These are phyloP conservation scores for Antechinus stuartii DNA, from an alignment of 2,113 vertebrate genomes.

Conservation along the genomic window DNA sequence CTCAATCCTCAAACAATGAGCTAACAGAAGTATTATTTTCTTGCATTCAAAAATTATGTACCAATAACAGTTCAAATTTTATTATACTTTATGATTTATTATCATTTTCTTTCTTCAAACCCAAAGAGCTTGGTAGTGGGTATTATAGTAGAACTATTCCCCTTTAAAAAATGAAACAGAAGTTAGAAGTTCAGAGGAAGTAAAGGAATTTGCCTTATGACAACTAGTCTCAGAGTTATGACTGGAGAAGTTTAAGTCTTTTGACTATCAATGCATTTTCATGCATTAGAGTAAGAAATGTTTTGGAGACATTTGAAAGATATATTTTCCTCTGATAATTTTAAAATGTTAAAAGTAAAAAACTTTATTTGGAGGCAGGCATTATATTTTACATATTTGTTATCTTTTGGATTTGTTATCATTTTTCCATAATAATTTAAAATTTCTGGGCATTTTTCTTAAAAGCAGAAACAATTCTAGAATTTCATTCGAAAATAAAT, in stretches of 20 bases:
- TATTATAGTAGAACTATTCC: not conserved
- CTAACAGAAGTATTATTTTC: not conserved
- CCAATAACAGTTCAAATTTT: not conserved
- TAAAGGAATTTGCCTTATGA: not conserved
- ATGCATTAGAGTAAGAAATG: not conserved
- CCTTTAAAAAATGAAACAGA: not conserved
- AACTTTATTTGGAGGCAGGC: not conserved
- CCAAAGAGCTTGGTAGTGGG: not conserved
- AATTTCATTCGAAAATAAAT: constrained; percentile 16
- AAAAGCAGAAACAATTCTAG: not conserved
- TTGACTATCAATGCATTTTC: not conserved
- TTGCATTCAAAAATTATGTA: not conserved
- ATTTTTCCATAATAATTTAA: constrained; percentile 24
- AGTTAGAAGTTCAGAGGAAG: not conserved
- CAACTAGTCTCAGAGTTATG: not conserved
- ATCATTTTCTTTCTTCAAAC: not conserved
- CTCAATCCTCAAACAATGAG: not conserved
- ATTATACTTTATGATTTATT: not conserved
- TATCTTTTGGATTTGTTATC: not conserved
- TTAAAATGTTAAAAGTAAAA: not conserved
- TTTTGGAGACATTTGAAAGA: not conserved
- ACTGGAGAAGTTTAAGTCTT: not conserved
- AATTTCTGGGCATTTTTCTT: not conserved
- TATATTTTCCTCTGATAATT: not conserved
- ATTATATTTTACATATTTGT: not conserved